phyloP scores from a whole-genome alignment of 2,888 invertebrate genomes.

The Sphaeridia pumilis region DNA sequence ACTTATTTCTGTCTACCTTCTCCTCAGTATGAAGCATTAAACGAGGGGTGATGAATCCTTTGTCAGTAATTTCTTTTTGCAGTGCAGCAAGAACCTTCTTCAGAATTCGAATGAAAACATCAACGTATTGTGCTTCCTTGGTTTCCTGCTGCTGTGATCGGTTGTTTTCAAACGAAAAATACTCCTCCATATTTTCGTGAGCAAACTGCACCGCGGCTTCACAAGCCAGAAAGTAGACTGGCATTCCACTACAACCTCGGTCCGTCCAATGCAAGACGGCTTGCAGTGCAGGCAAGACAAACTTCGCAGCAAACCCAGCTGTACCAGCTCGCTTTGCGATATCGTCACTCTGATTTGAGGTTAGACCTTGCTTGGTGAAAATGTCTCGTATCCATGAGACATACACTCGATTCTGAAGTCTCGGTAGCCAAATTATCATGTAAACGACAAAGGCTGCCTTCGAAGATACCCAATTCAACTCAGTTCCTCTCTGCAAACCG shows the following conservation, averaged over 20 bases:
- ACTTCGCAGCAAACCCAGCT: slow-evolving; percentile 6
- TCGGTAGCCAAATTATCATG: slow-evolving; percentile 31
- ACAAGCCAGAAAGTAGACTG: slow-evolving; percentile 22
- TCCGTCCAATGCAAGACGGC: slow-evolving; percentile 6
- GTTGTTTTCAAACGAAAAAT: slow-evolving; percentile 3
- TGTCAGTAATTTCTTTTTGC: slow-evolving; percentile 20
- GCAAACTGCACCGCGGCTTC: slow-evolving; percentile 30
- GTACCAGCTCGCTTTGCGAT: slow-evolving; percentile 16
- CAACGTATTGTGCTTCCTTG: slow-evolving; percentile 6
- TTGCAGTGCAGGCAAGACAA: slow-evolving; percentile 11
- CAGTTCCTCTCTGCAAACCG: slow-evolving; percentile 5
- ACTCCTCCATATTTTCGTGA: slow-evolving; percentile 16
- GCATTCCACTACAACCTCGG: slow-evolving; percentile 1
- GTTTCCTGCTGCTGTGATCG: slow-evolving; percentile 6
- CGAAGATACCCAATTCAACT: slow-evolving; percentile 13
- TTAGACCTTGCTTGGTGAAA: slow-evolving; percentile 34
- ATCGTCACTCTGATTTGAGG: slow-evolving; percentile 28
- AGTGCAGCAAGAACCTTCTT: slow-evolving; percentile 9
- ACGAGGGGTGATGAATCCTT: slow-evolving; percentile 15
- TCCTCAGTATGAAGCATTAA: neutral
- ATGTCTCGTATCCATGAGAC: slow-evolving; percentile 34
- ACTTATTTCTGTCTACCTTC: neutral
- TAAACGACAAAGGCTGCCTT: slow-evolving; percentile 26
- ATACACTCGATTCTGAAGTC: slow-evolving; percentile 30
- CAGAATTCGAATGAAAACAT: slow-evolving; percentile 6